Percentiles rank a stretch among this genome's conserved stretches.
These are phyloP conservation scores for Sapajus apella DNA, from an alignment of 2,113 vertebrate genomes.

Conservation along the genomic window DNA sequence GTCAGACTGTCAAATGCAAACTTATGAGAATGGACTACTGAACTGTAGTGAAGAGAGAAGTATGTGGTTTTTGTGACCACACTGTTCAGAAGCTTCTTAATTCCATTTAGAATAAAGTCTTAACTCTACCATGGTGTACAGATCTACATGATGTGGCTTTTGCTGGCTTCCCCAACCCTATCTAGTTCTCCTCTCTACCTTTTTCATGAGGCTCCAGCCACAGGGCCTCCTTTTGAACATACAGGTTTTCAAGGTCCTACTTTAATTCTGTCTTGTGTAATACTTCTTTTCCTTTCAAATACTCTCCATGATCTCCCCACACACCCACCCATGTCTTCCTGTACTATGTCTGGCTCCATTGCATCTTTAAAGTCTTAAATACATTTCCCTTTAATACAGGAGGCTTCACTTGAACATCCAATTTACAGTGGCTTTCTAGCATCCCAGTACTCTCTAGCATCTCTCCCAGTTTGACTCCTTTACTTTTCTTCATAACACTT, in stretches of 20 bases:
- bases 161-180: not conserved
- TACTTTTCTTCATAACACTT: not conserved
- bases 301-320: not conserved
- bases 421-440: not conserved
- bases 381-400: fast-evolving
- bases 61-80: not conserved
- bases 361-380: not conserved
- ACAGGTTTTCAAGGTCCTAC: not conserved
- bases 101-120: not conserved
- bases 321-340: not conserved
- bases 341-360: not conserved
- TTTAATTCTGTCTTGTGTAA: not conserved
- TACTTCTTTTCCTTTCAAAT: not conserved
- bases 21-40: not conserved
- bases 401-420: not conserved
- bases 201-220: not conserved
- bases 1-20: not conserved
- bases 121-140: not conserved
- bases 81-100: not conserved
- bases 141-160: not conserved
- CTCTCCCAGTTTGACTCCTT: not conserved
- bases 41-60: not conserved
- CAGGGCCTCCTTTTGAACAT: not conserved
- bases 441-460: not conserved
- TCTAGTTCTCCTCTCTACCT: not conserved